Conservation (phyloP, 2,888 invertebrate species). For the Melanostoma mellinum region DNA sequence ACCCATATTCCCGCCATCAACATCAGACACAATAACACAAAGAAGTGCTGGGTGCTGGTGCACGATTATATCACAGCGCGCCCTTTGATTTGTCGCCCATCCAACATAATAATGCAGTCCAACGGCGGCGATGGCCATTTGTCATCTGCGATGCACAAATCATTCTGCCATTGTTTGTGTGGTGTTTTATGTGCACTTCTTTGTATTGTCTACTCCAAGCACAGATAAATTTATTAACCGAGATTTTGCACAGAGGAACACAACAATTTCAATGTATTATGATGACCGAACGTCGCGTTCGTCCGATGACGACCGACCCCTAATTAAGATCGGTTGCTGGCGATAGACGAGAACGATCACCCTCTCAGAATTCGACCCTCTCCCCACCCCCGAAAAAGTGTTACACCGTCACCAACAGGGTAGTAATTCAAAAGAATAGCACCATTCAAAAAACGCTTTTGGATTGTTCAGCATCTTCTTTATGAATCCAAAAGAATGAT, state of each 20-base stretch:
- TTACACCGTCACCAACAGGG: background rate
- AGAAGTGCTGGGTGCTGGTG: background rate
- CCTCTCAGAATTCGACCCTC: constrained; percentile 25
- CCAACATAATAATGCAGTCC: constrained; percentile 63
- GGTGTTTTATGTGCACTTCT: constrained; percentile 8
- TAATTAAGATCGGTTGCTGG: constrained; percentile 65
- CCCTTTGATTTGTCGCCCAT: constrained; percentile 68
- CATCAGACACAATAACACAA: constrained; percentile 25
- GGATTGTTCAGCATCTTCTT: too few species aligned
- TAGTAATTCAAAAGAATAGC: too few species aligned
- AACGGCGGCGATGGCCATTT: constrained; percentile 63
- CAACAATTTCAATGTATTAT: constrained; percentile 33
- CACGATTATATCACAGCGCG: constrained; percentile 54
- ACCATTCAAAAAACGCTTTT: too few species aligned
- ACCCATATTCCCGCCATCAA: constrained; percentile 1
- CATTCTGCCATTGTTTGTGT: constrained; percentile 58
- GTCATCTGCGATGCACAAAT: constrained; percentile 68
- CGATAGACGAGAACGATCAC: constrained; percentile 62
- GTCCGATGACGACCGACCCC: constrained; percentile 45
- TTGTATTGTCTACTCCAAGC: constrained; percentile 58
- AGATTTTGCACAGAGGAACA: constrained; percentile 49
- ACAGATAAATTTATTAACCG: constrained; percentile 66
- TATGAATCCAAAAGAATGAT: too few species aligned
- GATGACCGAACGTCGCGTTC: background rate
- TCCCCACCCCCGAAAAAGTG: constrained; percentile 27